Evolutionary conservation across 2,113 vertebrate genomes (phyloP).

Genomic region (Psittacara wagleri): DNA sequence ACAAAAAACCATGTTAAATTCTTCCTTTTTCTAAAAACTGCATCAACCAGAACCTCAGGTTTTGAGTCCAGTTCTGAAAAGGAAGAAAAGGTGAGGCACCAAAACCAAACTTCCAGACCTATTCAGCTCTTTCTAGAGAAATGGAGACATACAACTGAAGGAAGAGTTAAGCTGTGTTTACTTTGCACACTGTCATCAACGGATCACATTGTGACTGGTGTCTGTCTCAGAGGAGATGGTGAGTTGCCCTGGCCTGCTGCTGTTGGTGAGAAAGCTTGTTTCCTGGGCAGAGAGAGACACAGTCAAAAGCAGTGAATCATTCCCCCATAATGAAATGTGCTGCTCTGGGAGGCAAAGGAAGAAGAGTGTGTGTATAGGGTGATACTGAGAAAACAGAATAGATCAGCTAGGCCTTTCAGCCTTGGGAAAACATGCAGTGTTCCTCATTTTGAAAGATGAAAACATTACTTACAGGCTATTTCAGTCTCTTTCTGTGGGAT

Average conservation of each 20-base stretch:
- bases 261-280: background rate
- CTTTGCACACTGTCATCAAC: background rate
- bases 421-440: background rate
- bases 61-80: background rate
- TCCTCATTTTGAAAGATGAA: background rate
- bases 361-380: background rate
- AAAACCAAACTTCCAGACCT: background rate
- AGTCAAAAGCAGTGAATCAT: background rate
- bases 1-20: background rate
- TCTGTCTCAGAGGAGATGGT: background rate
- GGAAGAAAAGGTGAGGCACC: background rate
- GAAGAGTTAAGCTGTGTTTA: background rate
- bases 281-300: background rate
- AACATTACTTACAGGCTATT: background rate
- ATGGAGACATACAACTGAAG: background rate
- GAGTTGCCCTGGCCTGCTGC: background rate
- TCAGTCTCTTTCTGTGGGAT: background rate
- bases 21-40: background rate
- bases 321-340: background rate
- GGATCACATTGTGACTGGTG: background rate
- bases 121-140: background rate
- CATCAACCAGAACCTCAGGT: background rate
- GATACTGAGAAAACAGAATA: background rate
- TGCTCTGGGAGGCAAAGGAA: background rate
- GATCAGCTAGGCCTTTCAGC: background rate